Base-by-base conservation (phyloP, 2,797 vertebrate species). In the Astyanax mexicanus region DNA sequence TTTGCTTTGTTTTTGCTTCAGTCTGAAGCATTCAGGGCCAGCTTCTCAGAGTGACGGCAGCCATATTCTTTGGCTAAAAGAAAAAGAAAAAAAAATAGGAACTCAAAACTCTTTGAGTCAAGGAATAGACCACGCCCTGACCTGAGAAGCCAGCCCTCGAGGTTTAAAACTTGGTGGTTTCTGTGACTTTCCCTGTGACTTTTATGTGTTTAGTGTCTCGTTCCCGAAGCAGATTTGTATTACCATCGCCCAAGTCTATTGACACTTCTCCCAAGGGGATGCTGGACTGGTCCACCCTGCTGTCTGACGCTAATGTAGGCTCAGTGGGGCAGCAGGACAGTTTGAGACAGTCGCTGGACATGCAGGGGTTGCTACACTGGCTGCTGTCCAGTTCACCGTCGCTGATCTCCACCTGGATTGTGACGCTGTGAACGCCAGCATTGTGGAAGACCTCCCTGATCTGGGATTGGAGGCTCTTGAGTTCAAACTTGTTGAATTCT, bases 381-480 rank as follows among this genome's bases (percentile, higher is more conserved):
- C 0, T 79, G 12, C 23, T 73, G 68, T 1, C 25, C 3, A 75
- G 81, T 75, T 85, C 89, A 11, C 45, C 19, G 32, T 92, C 86
- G 1, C 23, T 10, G 0, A 84, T 89, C 82, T 96, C 95, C 0
- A 91, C 92, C 86, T 96, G 95, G 19, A 95, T 89, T 69, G 95
- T 96, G 78, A 95, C 89, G 0, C 84, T 93, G 80, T 95, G 94
- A 77, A 96, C 81, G 3, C 93, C 93, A 0, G 88, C 82, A 0
- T 73, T 27, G 0, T 95, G 94, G 84, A 95, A 95, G 81, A 94
- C 58, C 69, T 93, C 88, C 27, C 91, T 86, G 23, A 94, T 90
- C 77, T 87, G 83, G 1, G 45, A 45, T 37, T 87, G 88, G 72
- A 92, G 85, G 0, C 80, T 80, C 2, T 83, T 75, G 45, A 90